A percentile compares a stretch with the other conserved stretches of the same genome.
phyloP scores from a whole-genome alignment of 2,888 invertebrate species.

The Pelosia muscerda region DNA sequence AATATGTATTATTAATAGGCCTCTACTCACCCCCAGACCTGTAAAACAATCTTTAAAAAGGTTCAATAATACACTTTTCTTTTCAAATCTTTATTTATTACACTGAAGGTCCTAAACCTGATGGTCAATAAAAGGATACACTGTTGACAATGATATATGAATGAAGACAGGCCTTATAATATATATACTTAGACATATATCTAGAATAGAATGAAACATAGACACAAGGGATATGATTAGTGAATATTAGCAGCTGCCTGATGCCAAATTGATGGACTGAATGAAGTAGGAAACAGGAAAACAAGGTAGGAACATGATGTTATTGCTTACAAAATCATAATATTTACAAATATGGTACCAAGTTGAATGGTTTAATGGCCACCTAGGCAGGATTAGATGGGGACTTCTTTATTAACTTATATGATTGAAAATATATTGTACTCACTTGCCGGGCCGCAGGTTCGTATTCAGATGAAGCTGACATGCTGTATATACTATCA shows the following conservation, averaged over 20 bases:
- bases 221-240: constrained; percentile 1
- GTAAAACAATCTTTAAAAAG: constrained; percentile 42
- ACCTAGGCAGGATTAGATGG: constrained; percentile 32
- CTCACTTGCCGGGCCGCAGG: constrained; percentile 85
- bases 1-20: constrained; percentile 39
- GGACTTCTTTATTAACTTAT: constrained; percentile 26
- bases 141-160: constrained; percentile 13
- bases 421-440: constrained; percentile 52
- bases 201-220: constrained; percentile 21
- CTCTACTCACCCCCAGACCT: constrained; percentile 53
- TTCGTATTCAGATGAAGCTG: constrained; percentile 85
- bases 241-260: constrained; percentile 21
- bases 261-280: constrained; percentile 27
- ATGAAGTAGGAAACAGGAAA: constrained; percentile 35
- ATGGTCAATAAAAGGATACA: constrained; percentile 26
- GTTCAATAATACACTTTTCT: constrained; percentile 68
- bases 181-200: constrained; percentile 13
- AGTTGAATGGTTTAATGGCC: constrained; percentile 35
- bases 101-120: constrained; percentile 40
- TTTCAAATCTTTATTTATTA: constrained; percentile 64
- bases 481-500: constrained; percentile 86
- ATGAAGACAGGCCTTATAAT: background rate
- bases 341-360: constrained; percentile 47
- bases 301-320: constrained; percentile 41
- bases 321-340: constrained; percentile 51